phyloP scores from a whole-genome alignment of 2,113 vertebrate species.

The Macroglossus sobrinus region DNA sequence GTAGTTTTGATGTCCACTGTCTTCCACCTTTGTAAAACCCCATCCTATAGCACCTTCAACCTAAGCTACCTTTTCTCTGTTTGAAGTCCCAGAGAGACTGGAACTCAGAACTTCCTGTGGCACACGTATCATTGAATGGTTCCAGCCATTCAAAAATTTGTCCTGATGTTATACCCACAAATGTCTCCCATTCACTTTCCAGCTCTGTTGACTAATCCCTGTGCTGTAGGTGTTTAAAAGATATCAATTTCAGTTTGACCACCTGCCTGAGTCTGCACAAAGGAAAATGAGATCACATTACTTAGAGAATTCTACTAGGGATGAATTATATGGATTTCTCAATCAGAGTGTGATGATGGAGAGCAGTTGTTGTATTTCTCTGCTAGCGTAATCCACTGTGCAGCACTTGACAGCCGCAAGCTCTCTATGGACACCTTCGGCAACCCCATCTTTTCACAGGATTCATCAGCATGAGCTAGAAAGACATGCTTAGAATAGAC shows the following conservation, averaged over 20 bases:
- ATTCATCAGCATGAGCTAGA: neutral
- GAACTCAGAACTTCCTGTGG: neutral
- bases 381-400: neutral
- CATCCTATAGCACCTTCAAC: neutral
- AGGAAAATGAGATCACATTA: constrained; percentile 5
- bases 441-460: neutral
- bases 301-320: constrained; percentile 21
- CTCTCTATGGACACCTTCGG: neutral
- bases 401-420: neutral
- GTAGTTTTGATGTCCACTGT: fast-evolving
- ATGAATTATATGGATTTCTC: constrained; percentile 40
- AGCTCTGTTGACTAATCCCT: neutral
- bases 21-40: neutral
- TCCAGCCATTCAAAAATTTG: neutral
- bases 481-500: neutral
- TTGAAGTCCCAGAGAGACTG: neutral
- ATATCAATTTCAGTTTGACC: neutral
- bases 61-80: neutral
- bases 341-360: neutral
- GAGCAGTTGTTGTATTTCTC: constrained; percentile 45
- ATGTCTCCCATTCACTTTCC: neutral
- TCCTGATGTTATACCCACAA: neutral
- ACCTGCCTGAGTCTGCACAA: constrained; percentile 1
- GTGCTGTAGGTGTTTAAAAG: neutral
- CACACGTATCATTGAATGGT: fast-evolving